phyloP scores from a whole-genome alignment of 2,113 vertebrate genomes.

The Melanerpes formicivorus region DNA sequence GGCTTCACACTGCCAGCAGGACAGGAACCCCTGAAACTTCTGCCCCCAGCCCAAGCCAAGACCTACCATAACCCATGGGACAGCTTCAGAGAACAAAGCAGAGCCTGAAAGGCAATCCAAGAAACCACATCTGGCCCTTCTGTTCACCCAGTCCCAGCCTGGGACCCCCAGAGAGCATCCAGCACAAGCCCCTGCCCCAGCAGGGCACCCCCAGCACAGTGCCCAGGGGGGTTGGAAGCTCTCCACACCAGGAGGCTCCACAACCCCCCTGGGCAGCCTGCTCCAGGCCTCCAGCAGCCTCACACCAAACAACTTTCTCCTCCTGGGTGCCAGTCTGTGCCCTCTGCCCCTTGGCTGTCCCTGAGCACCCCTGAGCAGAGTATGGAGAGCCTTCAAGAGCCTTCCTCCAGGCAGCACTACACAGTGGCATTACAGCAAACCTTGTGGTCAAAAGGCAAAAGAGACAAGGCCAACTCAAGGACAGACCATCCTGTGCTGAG shows the following conservation, averaged over 20 bases:
- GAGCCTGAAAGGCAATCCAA: neutral
- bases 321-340: no score
- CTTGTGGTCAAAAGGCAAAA: neutral
- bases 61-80: neutral
- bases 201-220: neutral
- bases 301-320: no score
- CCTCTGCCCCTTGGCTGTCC: no score
- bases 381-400: neutral
- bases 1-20: neutral
- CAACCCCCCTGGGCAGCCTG: no score
- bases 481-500: slow-evolving; percentile 1
- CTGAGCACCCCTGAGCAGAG: neutral
- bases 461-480: neutral
- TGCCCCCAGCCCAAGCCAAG: neutral
- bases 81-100: neutral
- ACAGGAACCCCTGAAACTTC: neutral
- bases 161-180: neutral
- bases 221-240: no score
- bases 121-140: neutral
- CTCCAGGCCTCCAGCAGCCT: no score
- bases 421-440: neutral
- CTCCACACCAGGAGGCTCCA: no score
- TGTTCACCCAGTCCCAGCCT: neutral
- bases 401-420: neutral
- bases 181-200: neutral